Conservation (phyloP, 2,797 vertebrate species). For the Sciurus carolinensis region DNA sequence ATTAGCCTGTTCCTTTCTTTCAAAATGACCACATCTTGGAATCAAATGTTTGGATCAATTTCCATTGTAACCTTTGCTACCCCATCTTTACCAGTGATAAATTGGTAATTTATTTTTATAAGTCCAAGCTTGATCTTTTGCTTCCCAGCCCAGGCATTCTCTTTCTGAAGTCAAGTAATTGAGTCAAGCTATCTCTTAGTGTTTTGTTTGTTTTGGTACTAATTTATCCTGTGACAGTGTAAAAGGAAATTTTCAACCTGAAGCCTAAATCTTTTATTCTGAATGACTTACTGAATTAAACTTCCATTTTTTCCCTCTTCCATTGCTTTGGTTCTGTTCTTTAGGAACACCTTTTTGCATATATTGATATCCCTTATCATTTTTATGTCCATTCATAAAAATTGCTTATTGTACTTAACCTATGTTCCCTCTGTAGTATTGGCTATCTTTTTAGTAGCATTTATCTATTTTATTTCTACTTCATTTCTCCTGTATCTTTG, state of each 20-base stretch:
- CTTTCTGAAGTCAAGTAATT: not conserved
- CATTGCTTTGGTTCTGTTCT: not conserved
- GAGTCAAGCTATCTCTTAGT: not conserved
- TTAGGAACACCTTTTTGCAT: not conserved
- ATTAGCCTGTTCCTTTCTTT: not conserved
- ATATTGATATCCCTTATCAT: not conserved
- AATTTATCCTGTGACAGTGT: not conserved
- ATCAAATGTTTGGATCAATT: not conserved
- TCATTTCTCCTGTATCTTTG: not conserved
- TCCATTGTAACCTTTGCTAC: not conserved
- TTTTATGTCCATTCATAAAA: not conserved
- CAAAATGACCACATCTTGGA: not conserved
- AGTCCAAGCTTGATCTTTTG: not conserved
- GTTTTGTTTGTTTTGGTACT: not conserved
- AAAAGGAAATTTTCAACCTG: not conserved
- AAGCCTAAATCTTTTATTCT: not conserved
- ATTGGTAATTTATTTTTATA: not conserved
- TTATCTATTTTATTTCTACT: not conserved
- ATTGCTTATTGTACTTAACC: not conserved
- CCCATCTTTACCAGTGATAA: not conserved
- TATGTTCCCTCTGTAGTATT: not conserved
- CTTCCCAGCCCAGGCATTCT: not conserved
- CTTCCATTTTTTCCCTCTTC: not conserved
- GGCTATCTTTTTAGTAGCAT: not conserved
- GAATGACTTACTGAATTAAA: not conserved